phyloP scores from a whole-genome alignment of 2,797 vertebrate species.

The Podarcis siculus region DNA sequence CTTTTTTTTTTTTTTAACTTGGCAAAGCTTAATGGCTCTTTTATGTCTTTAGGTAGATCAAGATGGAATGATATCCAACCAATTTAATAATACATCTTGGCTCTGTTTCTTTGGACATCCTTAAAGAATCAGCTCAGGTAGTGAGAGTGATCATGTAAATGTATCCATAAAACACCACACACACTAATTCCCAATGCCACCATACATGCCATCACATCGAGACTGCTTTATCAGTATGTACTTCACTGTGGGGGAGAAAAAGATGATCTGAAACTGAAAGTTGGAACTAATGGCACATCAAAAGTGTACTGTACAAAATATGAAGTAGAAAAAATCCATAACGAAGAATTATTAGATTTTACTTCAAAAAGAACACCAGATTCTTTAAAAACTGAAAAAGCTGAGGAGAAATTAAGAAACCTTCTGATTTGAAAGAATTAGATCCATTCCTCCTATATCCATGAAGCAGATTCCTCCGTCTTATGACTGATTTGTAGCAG shows the following conservation, averaged over 20 bases:
- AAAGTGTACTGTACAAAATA: background rate
- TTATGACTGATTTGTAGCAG: background rate
- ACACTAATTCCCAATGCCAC: background rate
- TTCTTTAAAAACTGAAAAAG: background rate
- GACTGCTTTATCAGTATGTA: background rate
- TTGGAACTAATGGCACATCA: background rate
- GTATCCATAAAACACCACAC: background rate
- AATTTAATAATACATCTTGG: background rate
- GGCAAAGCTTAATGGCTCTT: background rate
- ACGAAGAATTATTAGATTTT: background rate
- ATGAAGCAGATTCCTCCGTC: background rate
- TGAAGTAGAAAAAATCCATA: background rate
- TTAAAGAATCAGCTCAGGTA: no score
- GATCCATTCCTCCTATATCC: no score
- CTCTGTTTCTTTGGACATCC: background rate
- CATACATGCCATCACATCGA: background rate
- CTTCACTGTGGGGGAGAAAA: background rate
- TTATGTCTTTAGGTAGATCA: background rate
- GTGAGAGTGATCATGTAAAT: background rate
- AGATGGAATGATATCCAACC: background rate
- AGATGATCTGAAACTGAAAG: background rate
- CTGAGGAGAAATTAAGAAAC: background rate
- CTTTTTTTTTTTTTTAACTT: background rate
- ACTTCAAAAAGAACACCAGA: background rate
- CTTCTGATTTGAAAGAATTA: background rate